A percentile compares a stretch with the other conserved stretches of the same genome.
Conservation (phyloP, 2,888 invertebrate species). For the Orthosia cruda region DNA sequence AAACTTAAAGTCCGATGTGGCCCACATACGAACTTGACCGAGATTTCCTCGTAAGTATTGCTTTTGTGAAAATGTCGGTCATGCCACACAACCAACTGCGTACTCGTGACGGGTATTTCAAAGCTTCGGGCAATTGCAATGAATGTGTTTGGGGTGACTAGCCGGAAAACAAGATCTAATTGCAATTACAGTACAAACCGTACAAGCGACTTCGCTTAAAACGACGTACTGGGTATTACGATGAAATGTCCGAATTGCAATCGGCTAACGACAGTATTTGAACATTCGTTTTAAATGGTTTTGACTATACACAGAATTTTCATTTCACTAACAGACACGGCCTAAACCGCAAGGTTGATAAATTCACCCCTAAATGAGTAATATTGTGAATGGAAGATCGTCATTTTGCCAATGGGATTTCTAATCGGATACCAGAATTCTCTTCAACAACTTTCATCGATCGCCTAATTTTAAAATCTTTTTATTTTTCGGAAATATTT, state of each 20-base stretch:
- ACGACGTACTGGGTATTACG: too few relatives aligned
- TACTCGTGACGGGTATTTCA: neutral
- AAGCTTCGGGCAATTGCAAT: neutral
- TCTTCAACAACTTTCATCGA: neutral
- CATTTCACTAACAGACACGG: neutral
- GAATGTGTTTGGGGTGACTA: neutral
- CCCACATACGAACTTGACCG: conserved; percentile 58
- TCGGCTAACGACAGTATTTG: too few relatives aligned
- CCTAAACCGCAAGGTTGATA: neutral
- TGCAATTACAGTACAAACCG: neutral
- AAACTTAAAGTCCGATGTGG: conserved; percentile 28
- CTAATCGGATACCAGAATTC: neutral
- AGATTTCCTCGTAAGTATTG: conserved; percentile 50
- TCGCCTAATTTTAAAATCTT: neutral
- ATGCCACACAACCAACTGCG: conserved; percentile 27
- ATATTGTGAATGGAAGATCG: neutral
- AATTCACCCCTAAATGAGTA: neutral
- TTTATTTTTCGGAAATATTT: neutral
- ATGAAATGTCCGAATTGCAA: too few relatives aligned
- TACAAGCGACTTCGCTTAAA: too few relatives aligned
- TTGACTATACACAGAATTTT: neutral
- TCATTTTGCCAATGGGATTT: neutral
- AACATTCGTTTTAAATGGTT: too few relatives aligned
- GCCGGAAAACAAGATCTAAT: neutral
- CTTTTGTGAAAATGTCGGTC: conserved; percentile 58